Percentiles rank a stretch among this genome's conserved stretches.
Evolutionary conservation across 2,888 invertebrate species (phyloP).

Genomic region (Oconnorella tubifera): DNA sequence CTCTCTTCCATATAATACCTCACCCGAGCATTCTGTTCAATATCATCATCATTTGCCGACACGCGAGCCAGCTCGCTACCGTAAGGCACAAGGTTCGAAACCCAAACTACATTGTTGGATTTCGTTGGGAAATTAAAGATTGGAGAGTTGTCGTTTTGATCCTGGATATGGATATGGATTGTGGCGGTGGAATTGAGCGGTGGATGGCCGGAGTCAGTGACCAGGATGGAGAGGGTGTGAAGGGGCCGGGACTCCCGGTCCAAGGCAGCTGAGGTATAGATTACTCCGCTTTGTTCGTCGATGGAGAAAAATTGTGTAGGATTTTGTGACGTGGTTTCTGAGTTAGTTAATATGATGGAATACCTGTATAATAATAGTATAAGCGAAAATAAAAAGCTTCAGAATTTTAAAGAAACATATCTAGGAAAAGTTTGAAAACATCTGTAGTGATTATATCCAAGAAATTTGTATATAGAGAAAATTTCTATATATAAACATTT

Average conservation of each 20-base stretch:
- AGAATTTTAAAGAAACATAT: too few relatives aligned
- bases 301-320: constrained; percentile 16
- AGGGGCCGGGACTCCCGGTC: constrained; percentile 22
- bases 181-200: constrained; percentile 23
- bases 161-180: constrained; percentile 27
- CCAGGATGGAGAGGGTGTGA: constrained; percentile 23
- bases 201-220: constrained; percentile 13
- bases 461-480: too few relatives aligned
- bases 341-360: too few relatives aligned
- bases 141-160: constrained; percentile 31
- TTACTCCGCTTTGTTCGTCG: constrained; percentile 39
- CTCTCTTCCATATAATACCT: constrained; percentile 9
- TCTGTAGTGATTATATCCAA: too few relatives aligned
- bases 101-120: constrained; percentile 21
- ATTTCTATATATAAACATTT: too few relatives aligned
- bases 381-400: too few relatives aligned
- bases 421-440: too few relatives aligned
- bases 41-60: constrained; percentile 23
- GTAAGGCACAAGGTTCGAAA: constrained; percentile 17
- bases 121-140: constrained; percentile 23
- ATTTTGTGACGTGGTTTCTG: too few relatives aligned
- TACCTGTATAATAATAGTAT: too few relatives aligned
- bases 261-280: constrained; percentile 35
- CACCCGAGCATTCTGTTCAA: constrained; percentile 19
- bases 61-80: constrained; percentile 19